Percentiles rank a stretch among this genome's conserved stretches.
These are phyloP conservation scores for Callipepla californica DNA, from an alignment of 2,113 vertebrate species.

Conservation along the genomic window DNA sequence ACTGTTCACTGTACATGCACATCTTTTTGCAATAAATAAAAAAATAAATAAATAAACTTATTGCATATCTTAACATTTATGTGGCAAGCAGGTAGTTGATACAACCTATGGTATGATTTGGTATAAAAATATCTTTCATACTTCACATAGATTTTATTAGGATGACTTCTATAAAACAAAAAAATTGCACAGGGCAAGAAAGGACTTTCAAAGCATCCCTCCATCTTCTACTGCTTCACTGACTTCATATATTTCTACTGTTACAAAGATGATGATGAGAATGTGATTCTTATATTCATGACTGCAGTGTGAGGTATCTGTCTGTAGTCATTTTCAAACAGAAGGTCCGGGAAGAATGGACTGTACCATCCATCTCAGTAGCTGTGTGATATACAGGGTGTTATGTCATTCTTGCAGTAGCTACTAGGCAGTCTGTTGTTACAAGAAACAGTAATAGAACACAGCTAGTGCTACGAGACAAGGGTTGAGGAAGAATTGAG, in stretches of 20 bases:
- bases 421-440: too few species aligned
- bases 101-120: background rate
- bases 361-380: background rate
- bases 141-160: background rate
- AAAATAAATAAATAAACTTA: background rate
- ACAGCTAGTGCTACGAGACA: too few species aligned
- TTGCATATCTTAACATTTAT: background rate
- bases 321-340: background rate
- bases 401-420: too few species aligned
- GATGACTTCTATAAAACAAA: background rate
- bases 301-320: background rate
- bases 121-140: background rate
- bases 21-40: background rate
- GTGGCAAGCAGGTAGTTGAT: rapidly evolving
- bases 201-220: background rate
- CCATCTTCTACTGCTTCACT: background rate
- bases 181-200: background rate
- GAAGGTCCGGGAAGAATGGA: background rate
- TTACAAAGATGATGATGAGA: background rate
- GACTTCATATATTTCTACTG: background rate
- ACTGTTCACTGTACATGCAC: rapidly evolving
- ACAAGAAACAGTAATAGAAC: too few species aligned
- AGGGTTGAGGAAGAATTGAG: too few species aligned
- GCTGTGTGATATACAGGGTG: background rate
- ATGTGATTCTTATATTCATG: background rate